phyloP scores from a whole-genome alignment of 2,888 invertebrate genomes.

The Melieria picta region DNA sequence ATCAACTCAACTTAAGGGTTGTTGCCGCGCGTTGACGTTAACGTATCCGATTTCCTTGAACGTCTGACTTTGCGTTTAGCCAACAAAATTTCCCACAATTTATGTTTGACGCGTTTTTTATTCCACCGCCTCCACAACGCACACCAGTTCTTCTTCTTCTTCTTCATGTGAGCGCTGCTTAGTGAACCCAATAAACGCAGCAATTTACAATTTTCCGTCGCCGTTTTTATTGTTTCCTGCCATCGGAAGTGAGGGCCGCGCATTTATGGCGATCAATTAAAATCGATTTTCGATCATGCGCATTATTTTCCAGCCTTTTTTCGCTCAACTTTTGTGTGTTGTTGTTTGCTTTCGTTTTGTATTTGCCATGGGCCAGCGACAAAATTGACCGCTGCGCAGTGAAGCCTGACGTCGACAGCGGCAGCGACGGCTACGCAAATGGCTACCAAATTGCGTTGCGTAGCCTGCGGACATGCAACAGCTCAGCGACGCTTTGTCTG shows the following conservation, averaged over 20 bases:
- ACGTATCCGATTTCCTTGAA: too few species aligned
- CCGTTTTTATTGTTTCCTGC: background rate
- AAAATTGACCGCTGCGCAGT: constrained; percentile 36
- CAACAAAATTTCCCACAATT: constrained; percentile 10
- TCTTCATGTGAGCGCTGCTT: background rate
- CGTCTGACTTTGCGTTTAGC: background rate
- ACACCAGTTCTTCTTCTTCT: background rate
- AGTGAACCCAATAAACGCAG: constrained; percentile 19
- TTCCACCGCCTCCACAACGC: too few species aligned
- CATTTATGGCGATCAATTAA: constrained; percentile 37
- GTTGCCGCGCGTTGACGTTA: background rate
- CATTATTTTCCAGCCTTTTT: constrained; percentile 44
- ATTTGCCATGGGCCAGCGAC: background rate
- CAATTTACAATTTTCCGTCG: constrained; percentile 28
- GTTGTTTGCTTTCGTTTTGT: background rate
- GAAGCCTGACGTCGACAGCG: constrained; percentile 41
- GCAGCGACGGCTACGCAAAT: too few species aligned
- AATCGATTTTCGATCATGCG: constrained; percentile 60
- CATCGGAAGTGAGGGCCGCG: constrained; percentile 27
- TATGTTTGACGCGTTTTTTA: background rate
- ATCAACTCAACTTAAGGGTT: constrained; percentile 15
- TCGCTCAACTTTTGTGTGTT: background rate
- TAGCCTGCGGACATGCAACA: too few species aligned
- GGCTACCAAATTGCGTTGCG: too few species aligned
- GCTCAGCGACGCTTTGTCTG: too few species aligned